Percentiles rank a stretch among this genome's conserved stretches.
These are phyloP conservation scores for Carterocephalus palaemon DNA, from an alignment of 2,888 invertebrate genomes.

Conservation along the genomic window DNA sequence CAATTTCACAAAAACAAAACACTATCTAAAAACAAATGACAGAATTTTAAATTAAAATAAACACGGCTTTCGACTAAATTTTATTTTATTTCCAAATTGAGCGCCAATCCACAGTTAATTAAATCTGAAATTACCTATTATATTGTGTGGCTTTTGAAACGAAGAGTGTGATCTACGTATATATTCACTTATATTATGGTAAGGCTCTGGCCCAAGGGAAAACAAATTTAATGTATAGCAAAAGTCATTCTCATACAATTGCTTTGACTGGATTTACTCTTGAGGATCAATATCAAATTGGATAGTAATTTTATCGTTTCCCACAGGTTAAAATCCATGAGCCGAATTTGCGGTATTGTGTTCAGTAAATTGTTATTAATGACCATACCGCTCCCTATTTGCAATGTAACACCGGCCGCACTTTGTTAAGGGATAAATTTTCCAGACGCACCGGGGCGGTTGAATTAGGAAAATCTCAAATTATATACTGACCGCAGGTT, in stretches of 20 bases:
- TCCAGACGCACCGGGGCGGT: slow-evolving; percentile 37
- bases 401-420: slow-evolving; percentile 61
- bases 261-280: slow-evolving; percentile 71
- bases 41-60: too few relatives aligned
- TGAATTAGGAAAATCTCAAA: slow-evolving; percentile 28
- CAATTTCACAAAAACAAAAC: too few relatives aligned
- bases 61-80: too few relatives aligned
- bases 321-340: slow-evolving; percentile 65
- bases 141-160: too few relatives aligned
- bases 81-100: too few relatives aligned
- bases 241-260: slow-evolving; percentile 25
- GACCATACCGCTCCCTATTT: slow-evolving; percentile 67
- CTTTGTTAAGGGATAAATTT: slow-evolving; percentile 61
- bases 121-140: too few relatives aligned
- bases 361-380: slow-evolving; percentile 78
- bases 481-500: slow-evolving; percentile 23
- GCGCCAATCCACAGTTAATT: too few relatives aligned
- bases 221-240: background rate
- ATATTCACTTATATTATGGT: slow-evolving; percentile 13
- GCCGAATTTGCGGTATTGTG: slow-evolving; percentile 71
- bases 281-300: slow-evolving; percentile 54
- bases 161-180: too few relatives aligned
- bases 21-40: too few relatives aligned
- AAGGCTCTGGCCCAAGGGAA: background rate
- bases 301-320: slow-evolving; percentile 72